Percentiles rank a stretch among this genome's conserved stretches.
These are phyloP conservation scores for Eretmocerus hayati DNA, from an alignment of 2,888 invertebrate species.

Conservation along the genomic window DNA sequence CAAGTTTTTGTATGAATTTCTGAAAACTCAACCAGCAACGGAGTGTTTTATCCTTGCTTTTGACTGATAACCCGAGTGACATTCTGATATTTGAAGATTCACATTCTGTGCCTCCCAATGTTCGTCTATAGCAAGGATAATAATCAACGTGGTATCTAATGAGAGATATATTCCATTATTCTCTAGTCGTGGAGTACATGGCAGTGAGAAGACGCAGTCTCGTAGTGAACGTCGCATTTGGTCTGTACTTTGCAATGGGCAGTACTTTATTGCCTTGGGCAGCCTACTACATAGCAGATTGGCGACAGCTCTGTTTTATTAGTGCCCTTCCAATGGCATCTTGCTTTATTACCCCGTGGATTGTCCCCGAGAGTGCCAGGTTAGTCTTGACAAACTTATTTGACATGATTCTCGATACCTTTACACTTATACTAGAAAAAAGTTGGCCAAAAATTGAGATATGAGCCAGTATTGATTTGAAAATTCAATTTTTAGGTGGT, in stretches of 20 bases:
- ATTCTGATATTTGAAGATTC: neutral
- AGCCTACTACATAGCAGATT: slow-evolving; percentile 48
- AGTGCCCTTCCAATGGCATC: slow-evolving; percentile 47
- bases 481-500: slow-evolving; percentile 42
- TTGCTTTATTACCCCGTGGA: slow-evolving; percentile 46
- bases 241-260: slow-evolving; percentile 49
- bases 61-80: neutral
- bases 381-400: slow-evolving; percentile 25
- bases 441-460: neutral
- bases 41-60: no score
- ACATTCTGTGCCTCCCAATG: no score
- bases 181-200: slow-evolving; percentile 50
- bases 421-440: neutral
- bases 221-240: slow-evolving; percentile 49
- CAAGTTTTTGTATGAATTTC: no score
- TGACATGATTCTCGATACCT: neutral
- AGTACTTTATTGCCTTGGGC: slow-evolving; percentile 50
- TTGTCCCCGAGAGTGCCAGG: slow-evolving; percentile 51
- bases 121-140: no score
- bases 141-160: no score
- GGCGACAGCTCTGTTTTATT: slow-evolving; percentile 47
- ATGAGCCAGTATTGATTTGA: neutral
- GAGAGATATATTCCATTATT: neutral
- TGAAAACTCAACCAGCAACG: no score
- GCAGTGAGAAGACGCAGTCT: slow-evolving; percentile 50